Base-by-base conservation (phyloP, 2,888 invertebrate species). In the Himalopsyche anomala region DNA sequence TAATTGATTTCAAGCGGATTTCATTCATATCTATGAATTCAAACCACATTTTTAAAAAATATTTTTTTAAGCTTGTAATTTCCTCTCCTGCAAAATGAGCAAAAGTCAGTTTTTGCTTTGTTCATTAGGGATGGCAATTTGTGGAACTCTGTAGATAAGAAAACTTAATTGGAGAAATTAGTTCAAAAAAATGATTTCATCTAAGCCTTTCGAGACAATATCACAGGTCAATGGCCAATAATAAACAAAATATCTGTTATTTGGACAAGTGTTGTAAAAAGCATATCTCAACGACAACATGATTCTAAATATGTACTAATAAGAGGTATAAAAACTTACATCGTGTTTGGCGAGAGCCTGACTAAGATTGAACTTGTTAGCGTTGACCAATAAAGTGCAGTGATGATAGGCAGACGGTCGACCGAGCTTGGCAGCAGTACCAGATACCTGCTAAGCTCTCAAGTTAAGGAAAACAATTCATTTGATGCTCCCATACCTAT, bases 321-420 rank as follows among this genome's bases (percentile, higher is more conserved):
- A 38, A 40, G 42, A 38, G n/a, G 9, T 9, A 83, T 38, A 62
- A 17, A 51, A 56, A 91, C 92, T 94, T 93, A 97, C 97, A 93
- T 96, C 95, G 91, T 95, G 94, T 91, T 95, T 96, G 87, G 95
- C 94, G 87, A 98, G 94, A 86, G 96, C 94, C 89, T 95, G 94
- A 89, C 95, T 95, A 90, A 98, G 93, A 91, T 95, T 94, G 89
- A 94, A 91, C 92, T 97, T 96, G 91, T 98, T 96, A 88, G 96
- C 96, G 90, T 97, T 95, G 88, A 99, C 96, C 91, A 99, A 94
- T 89, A 99, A 94, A 5, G 99, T 99, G 92, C 98, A 98, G 92
- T 99, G 99, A 91, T 99, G 99, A 93, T 99, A 99, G n/a, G 98
- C 97, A 90, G 96, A 96, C 12, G 96, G 94, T 89, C 96, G 94